A percentile compares a stretch with the other conserved stretches of the same genome.
These are phyloP conservation scores for Gopherus evgoodei DNA, from an alignment of 2,113 vertebrate genomes.

Conservation along the genomic window DNA sequence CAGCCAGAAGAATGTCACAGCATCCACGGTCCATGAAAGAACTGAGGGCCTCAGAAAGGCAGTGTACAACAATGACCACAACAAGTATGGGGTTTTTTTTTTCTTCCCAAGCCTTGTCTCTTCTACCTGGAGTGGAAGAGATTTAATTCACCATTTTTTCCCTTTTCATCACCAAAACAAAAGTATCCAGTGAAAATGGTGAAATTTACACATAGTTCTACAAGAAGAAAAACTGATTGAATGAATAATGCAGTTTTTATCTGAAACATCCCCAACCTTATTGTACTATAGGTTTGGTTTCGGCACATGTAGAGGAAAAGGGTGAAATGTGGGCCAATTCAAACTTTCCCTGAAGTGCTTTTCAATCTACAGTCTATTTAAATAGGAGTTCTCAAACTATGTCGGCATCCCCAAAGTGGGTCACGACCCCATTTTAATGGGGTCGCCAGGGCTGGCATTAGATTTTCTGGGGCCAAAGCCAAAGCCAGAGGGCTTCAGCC, in stretches of 20 bases:
- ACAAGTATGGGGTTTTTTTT: neutral
- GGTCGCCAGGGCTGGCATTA: no score
- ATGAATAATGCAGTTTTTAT: neutral
- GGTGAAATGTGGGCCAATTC: neutral
- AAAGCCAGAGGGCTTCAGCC: no score
- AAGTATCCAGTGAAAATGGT: neutral
- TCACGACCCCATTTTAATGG: no score
- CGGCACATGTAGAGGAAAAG: neutral
- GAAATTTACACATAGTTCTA: neutral
- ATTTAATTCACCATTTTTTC: neutral
- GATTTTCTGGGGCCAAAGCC: no score
- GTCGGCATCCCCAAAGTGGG: no score
- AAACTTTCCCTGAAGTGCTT: neutral
- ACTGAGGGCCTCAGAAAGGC: neutral
- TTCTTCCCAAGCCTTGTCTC: neutral
- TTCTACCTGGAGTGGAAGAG: neutral
- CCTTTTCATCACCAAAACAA: neutral
- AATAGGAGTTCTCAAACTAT: no score
- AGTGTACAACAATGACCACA: neutral
- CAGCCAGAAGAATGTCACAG: neutral
- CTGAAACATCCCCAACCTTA: neutral
- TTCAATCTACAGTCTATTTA: neutral
- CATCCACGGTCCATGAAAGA: neutral
- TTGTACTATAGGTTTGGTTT: neutral
- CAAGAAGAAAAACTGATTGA: neutral